A percentile compares a stretch with the other conserved stretches of the same genome.
Conservation (phyloP, 2,888 invertebrate genomes). For the Chaitophorus viminalis region DNA sequence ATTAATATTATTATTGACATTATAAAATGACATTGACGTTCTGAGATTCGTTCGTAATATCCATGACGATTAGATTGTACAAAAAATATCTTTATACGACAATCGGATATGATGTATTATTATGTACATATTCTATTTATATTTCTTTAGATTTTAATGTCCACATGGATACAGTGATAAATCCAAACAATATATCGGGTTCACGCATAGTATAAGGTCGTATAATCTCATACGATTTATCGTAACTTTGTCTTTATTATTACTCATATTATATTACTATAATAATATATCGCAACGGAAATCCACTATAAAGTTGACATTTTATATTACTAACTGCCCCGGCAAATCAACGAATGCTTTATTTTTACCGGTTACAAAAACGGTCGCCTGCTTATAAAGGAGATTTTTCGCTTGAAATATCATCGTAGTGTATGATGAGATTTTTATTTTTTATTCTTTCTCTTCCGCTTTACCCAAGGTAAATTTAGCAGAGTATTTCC, state of each 20-base stretch:
- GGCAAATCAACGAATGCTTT: slow-evolving; percentile 20
- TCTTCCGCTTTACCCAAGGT: neutral
- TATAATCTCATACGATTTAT: neutral
- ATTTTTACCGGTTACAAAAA: slow-evolving; percentile 22
- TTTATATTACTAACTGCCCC: slow-evolving; percentile 10
- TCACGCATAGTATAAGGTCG: neutral
- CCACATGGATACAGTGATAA: neutral
- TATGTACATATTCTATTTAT: neutral
- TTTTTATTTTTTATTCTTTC: slow-evolving; percentile 2
- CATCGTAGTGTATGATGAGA: slow-evolving; percentile 6
- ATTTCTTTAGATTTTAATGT: neutral
- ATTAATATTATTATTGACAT: no score
- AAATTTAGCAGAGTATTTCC: slow-evolving; percentile 39
- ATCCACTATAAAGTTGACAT: slow-evolving; percentile 28
- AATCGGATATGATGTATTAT: no score
- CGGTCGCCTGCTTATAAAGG: neutral
- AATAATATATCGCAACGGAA: neutral
- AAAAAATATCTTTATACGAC: no score
- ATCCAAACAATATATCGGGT: neutral
- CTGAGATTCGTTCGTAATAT: no score
- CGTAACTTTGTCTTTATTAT: slow-evolving; percentile 5
- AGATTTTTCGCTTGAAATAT: slow-evolving; percentile 32
- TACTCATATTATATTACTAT: neutral
- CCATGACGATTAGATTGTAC: no score
- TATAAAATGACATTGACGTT: no score